Base-by-base conservation (phyloP, 2,888 invertebrate genomes). In the Mesorhabditis spiculigera region DNA sequence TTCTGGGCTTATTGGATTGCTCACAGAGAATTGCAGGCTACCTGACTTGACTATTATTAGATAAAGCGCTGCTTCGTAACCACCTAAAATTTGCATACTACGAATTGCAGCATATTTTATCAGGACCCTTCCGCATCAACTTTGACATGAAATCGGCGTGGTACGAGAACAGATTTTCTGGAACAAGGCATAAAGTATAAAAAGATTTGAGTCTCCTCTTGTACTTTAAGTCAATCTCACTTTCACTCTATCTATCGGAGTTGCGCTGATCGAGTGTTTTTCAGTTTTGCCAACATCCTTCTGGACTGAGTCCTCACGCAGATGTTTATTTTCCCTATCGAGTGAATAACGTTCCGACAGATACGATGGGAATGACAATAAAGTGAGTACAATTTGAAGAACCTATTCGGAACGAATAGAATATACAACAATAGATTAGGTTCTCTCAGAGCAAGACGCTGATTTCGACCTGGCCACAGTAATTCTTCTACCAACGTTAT, bases 1-100 rank as follows among this genome's bases (percentile, higher is more conserved):
- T 75, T 87, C 65, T 44, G 73, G 74, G 50, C 63, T 77, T 10
- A 50, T 50, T n/a, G 58, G 58, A 50, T 50, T 50, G 58, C 3
- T 50, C 58, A 50, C 58, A n/a, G 58, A 50, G 58, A 50, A 50
- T 50, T 1, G 58, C 3, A n/a, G 58, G 58, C 58, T 50, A 28
- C 3, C 28, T 1, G 28, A 28, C 1, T 28, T 28, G 28, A 28
- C 28, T 28, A 28, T 28, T 1, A 28, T 1, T 1, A 3, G 1
- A 28, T 28, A 28, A 28, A 28, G 28, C 28, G 28, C 1, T 28
- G 28, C 28, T 28, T 28, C 28, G 28, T 1, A 28, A 28, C 28
- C 28, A 28, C 28, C 28, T 28, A 28, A 28, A 28, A 28, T 28
- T 28, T 28, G 3, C 28, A 28, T 28, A 28, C 28, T 3, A 28